Conservation (phyloP, 2,888 invertebrate genomes). For the Amiota mariae region DNA sequence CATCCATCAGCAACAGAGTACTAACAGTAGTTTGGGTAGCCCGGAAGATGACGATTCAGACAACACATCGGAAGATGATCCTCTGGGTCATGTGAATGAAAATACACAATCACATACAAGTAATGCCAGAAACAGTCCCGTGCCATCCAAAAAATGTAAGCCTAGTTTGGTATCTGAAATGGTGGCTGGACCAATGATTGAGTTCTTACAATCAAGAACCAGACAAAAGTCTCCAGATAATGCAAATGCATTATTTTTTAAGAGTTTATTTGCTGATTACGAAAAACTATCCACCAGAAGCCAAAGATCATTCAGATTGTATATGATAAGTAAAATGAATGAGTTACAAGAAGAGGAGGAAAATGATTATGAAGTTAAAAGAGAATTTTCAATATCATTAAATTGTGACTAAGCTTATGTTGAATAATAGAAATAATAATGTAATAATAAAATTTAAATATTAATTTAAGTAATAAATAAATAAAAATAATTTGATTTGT, state of each 20-base stretch:
- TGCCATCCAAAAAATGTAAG: conserved; percentile 30
- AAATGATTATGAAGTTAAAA: not conserved
- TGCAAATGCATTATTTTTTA: conserved; percentile 31
- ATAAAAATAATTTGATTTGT: not conserved
- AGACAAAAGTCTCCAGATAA: conserved; percentile 20
- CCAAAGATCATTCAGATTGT: conserved; percentile 29
- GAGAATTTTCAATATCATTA: no score
- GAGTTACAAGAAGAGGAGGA: conserved; percentile 19
- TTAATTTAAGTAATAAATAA: no score
- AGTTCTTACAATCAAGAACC: conserved; percentile 35
- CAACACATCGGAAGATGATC: not conserved
- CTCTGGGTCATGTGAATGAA: not conserved
- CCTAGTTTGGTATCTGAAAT: conserved; percentile 22
- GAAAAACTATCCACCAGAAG: conserved; percentile 22
- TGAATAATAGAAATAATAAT: no score
- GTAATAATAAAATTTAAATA: not conserved
- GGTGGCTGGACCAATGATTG: conserved; percentile 28
- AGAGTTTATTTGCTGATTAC: conserved; percentile 26
- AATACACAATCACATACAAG: not conserved
- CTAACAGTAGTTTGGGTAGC: no score
- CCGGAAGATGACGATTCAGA: no score
- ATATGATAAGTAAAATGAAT: conserved; percentile 7
- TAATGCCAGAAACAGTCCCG: conserved; percentile 25
- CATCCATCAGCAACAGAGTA: no score
- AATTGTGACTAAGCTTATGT: no score